Base-by-base conservation (phyloP, 2,888 invertebrate genomes). In the Invenusta paracnida region DNA sequence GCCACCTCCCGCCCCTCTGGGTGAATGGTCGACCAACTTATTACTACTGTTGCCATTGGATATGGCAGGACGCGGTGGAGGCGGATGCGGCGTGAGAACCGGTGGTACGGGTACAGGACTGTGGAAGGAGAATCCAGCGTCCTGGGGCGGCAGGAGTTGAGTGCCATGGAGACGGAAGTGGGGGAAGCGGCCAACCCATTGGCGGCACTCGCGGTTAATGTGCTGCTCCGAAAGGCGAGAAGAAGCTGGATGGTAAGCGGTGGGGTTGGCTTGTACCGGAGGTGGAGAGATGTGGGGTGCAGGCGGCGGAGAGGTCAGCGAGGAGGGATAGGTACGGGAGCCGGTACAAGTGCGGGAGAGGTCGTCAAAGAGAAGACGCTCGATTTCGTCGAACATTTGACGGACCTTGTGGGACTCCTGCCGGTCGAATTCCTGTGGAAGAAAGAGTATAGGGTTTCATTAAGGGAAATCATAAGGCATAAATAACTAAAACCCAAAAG, bases 371-470 rank as follows among this genome's bases (percentile, higher is more conserved):
- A 85, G 82, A 29, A 85, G 82, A 17, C 30, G 5, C 29, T 85
- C 83, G n/a, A 85, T 85, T 84, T 85, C 83, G 23, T 85, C 85
- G 30, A 85, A 85, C 85, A 85, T 85, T 17, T 84, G 81, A 30
- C 31, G 29, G 1, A 85, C 85, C 23, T 81, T 29, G 23, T 84
- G 81, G 1, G 85, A 85, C 85, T 85, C 85, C 25, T 85, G 84
- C n/a, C 83, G 29, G 31, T 85, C 85, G 29, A 85, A 85, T 84
- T 85, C 85, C 85, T 85, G 30, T 13, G 27, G 48, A 48, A 48
- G 11, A 17, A n/a, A n/a, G n/a, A n/a, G n/a, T n/a, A n/a, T n/a
- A n/a, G n/a, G n/a, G n/a, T n/a, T n/a, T n/a, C n/a, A n/a, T n/a
- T n/a, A n/a, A n/a, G n/a, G n/a, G n/a, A n/a, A n/a, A n/a, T n/a